phyloP scores from a whole-genome alignment of 1,140 invertebrate species.

The Heliconius hermathena region DNA sequence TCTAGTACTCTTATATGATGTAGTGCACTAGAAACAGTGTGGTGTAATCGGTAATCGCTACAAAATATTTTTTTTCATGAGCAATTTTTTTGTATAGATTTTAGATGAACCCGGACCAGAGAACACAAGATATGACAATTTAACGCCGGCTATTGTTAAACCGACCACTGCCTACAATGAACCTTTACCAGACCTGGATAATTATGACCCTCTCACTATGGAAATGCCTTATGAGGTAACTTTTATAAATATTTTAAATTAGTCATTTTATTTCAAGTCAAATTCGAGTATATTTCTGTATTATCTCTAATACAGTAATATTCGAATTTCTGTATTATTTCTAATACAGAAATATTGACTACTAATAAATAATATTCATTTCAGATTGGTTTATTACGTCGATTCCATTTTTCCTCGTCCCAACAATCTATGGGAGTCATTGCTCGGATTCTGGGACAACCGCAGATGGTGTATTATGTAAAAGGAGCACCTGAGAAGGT shows the following conservation, averaged over 20 bases:
- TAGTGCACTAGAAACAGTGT: too few species aligned
- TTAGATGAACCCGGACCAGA: constrained; percentile 95
- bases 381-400: constrained; percentile 91
- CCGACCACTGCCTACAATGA: constrained; percentile 80
- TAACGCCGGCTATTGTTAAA: constrained; percentile 92
- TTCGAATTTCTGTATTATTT: too few species aligned
- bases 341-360: not conserved
- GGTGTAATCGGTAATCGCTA: too few species aligned
- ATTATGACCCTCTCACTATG: constrained; percentile 75
- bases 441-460: constrained; percentile 88
- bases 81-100: constrained; percentile 58
- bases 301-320: not conserved
- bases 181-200: constrained; percentile 65
- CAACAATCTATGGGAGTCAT: constrained; percentile 96
- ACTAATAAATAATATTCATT: constrained; percentile 30
- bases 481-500: constrained; percentile 97
- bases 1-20: too few species aligned
- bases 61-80: not conserved
- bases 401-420: constrained; percentile 95
- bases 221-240: constrained; percentile 79
- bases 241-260: not conserved
- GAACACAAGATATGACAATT: constrained; percentile 92
- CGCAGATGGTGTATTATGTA: constrained; percentile 91
- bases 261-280: too few species aligned
- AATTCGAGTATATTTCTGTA: too few species aligned